A percentile compares a stretch with the other conserved stretches of the same genome.
These are phyloP conservation scores for Drosophila paramelanica DNA, from an alignment of 2,888 invertebrate species.

Conservation along the genomic window DNA sequence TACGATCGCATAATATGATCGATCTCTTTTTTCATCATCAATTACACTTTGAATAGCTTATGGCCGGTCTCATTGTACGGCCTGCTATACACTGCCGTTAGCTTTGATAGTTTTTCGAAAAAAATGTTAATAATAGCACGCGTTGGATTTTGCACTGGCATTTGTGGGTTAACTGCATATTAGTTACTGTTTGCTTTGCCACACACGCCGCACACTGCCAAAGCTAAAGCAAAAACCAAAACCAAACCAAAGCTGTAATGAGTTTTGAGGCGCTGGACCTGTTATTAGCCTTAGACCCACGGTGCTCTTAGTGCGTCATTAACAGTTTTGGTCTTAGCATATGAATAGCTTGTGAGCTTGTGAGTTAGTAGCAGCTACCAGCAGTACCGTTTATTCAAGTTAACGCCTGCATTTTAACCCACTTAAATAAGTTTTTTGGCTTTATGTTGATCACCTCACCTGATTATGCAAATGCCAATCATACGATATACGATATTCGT, in stretches of 20 bases:
- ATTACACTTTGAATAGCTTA: slow-evolving; percentile 75
- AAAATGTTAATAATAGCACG: slow-evolving; percentile 72
- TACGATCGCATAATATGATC: slow-evolving; percentile 78
- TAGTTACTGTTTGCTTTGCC: slow-evolving; percentile 69
- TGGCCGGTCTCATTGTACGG: slow-evolving; percentile 61
- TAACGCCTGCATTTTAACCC: slow-evolving; percentile 57
- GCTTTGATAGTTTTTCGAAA: slow-evolving; percentile 53
- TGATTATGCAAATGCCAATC: slow-evolving; percentile 57
- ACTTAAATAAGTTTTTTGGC: slow-evolving; percentile 29
- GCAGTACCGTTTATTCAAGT: slow-evolving; percentile 43
- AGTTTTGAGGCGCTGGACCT: slow-evolving; percentile 36
- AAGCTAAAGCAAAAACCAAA: neutral
- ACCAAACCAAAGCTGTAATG: slow-evolving; percentile 29
- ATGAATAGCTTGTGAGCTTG: slow-evolving; percentile 22
- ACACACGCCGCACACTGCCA: slow-evolving; percentile 43
- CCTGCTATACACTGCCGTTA: slow-evolving; percentile 48
- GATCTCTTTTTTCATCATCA: slow-evolving; percentile 80
- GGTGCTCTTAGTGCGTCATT: slow-evolving; percentile 51
- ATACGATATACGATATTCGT: slow-evolving; percentile 24
- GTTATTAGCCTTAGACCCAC: slow-evolving; percentile 52
- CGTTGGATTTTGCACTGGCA: slow-evolving; percentile 57
- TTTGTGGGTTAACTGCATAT: slow-evolving; percentile 80
- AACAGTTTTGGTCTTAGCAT: slow-evolving; percentile 51
- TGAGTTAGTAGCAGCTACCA: slow-evolving; percentile 16
- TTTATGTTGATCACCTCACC: slow-evolving; percentile 31